Conservation (phyloP, 2,888 invertebrate genomes). For the Nematopogon swammerdamellus region DNA sequence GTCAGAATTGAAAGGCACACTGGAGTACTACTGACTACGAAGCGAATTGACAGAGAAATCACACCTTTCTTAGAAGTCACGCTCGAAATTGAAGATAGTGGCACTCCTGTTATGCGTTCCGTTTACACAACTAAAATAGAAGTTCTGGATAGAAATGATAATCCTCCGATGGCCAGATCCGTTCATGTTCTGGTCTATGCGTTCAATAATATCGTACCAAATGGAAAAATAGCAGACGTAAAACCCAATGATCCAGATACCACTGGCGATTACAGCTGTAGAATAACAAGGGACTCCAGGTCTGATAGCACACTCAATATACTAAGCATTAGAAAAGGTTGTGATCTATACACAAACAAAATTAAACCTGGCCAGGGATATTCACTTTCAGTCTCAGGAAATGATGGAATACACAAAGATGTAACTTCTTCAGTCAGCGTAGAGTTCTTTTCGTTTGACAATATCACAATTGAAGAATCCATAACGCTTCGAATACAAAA, state of each 20-base stretch:
- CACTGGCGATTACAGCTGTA: slow-evolving; percentile 87
- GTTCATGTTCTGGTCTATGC: slow-evolving; percentile 77
- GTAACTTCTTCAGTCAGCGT: slow-evolving; percentile 85
- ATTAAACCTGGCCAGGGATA: slow-evolving; percentile 71
- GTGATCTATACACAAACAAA: slow-evolving; percentile 74
- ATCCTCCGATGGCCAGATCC: slow-evolving; percentile 79
- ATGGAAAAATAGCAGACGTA: slow-evolving; percentile 86
- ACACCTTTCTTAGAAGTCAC: slow-evolving; percentile 71
- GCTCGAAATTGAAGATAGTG: slow-evolving; percentile 87
- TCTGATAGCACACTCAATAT: slow-evolving; percentile 57
- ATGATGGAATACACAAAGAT: slow-evolving; percentile 84
- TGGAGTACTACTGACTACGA: slow-evolving; percentile 76
- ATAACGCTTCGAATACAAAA: slow-evolving; percentile 73
- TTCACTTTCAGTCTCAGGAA: slow-evolving; percentile 78
- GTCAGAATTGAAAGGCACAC: slow-evolving; percentile 77
- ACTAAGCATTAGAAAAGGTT: slow-evolving; percentile 70
- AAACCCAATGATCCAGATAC: slow-evolving; percentile 90
- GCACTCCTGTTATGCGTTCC: slow-evolving; percentile 77
- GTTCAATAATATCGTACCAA: slow-evolving; percentile 71
- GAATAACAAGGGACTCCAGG: slow-evolving; percentile 67
- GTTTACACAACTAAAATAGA: slow-evolving; percentile 73
- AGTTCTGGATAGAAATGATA: slow-evolving; percentile 87
- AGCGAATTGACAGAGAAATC: slow-evolving; percentile 77
- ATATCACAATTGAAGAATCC: slow-evolving; percentile 79
- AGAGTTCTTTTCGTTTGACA: slow-evolving; percentile 77